Base-by-base conservation (phyloP, 92 coral and sea anemone genomes). In the Epizoanthus ramosus region DNA sequence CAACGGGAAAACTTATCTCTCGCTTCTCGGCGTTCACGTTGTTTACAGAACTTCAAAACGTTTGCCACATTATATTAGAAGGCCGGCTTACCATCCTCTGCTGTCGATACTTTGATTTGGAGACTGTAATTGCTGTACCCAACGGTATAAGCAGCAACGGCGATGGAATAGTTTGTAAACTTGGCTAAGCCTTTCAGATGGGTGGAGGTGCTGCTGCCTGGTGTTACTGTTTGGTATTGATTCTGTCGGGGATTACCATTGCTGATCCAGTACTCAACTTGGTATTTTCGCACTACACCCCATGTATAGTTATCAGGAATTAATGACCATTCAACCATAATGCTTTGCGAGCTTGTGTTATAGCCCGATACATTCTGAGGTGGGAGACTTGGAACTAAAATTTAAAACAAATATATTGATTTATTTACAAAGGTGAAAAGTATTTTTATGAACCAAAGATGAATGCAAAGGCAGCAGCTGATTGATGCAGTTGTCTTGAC, bases 261-360 rank as follows among this genome's bases (percentile, higher is more conserved):
- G 19, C 12, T 45, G 57, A 41, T 77, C 41, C 24, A 1, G 65
- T 77, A 77, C 7, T 61, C 39, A 17, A 77, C 39, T 6, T 2
- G 0, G 59, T 77, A 77, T 9, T 61, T 15, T 22, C 22, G 47
- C 41, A 77, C 82, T 12, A 77, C 24, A 35, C 82, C 82, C 7
- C 43, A 33, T 21, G 71, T 77, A 8, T 77, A 70, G 14, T 77
- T 56, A 43, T 41, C 59, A 3, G 82, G 82, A 39, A 77, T 41
- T 6, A 69, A 69, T 39, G 71, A 61, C 45, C 63, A 77, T 16
- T 6, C 15, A 23, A 77, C 71, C 82, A 61, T 39, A 39, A 77
- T 77, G 57, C 82, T 77, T 63, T 77, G 71, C 82, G 82, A 77
- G 19, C 82, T 77, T 12, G 82, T 77, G 45, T 77, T 77, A 77